phyloP scores from a whole-genome alignment of 2,797 vertebrate species.

The Sebastes taczanowskii region DNA sequence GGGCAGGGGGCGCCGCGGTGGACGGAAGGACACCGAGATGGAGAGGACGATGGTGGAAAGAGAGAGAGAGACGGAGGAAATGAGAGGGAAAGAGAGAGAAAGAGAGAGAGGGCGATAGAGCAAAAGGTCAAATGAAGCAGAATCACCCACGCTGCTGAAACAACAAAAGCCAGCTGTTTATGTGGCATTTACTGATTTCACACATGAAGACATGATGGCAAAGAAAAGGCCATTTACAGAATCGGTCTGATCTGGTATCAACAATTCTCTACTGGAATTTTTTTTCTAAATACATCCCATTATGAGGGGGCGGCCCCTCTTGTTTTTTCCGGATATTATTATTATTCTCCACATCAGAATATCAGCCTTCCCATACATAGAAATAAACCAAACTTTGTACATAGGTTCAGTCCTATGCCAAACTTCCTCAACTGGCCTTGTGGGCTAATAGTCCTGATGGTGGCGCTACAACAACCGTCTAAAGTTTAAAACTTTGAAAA shows the following conservation, averaged over 20 bases:
- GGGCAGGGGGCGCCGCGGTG: constrained; percentile 23
- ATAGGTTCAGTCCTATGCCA: too few species aligned
- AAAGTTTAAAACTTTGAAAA: too few species aligned
- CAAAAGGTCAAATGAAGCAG: constrained; percentile 65
- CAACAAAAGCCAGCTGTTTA: constrained; percentile 58
- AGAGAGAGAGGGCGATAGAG: constrained; percentile 11
- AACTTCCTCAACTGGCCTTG: too few species aligned
- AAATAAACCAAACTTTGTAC: too few species aligned
- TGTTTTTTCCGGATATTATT: too few species aligned
- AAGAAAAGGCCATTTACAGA: constrained; percentile 19
- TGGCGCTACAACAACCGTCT: too few species aligned
- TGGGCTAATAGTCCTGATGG: too few species aligned
- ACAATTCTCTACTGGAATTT: not conserved
- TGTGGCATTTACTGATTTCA: constrained; percentile 57
- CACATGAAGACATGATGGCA: constrained; percentile 38
- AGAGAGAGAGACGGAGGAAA: not conserved
- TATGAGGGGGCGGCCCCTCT: too few species aligned
- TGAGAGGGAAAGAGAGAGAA: not conserved
- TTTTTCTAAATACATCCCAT: too few species aligned
- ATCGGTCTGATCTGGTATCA: not conserved
- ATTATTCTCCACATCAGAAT: too few species aligned
- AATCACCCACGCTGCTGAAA: constrained; percentile 19
- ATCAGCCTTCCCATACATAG: too few species aligned
- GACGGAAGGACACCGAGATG: constrained; percentile 12
- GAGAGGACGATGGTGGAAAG: not conserved